Percentiles rank a stretch among this genome's conserved stretches.
Conservation (phyloP, 2,113 vertebrate species). For the Vicugna pacos region DNA sequence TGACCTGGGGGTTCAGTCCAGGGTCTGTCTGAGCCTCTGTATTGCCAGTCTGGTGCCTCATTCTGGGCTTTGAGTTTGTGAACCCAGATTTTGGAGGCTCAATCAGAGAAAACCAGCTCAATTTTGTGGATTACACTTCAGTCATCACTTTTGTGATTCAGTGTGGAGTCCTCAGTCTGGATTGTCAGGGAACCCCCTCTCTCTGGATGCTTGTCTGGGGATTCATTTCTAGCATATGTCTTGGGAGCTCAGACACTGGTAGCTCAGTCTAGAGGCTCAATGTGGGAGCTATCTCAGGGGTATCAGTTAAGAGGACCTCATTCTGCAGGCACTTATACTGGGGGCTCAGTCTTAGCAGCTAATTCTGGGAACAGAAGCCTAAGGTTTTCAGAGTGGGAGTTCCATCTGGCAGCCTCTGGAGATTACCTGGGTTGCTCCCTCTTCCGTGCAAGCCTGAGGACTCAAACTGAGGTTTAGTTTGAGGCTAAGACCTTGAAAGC, state of each 20-base stretch:
- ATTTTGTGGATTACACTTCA: background rate
- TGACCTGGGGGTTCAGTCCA: background rate
- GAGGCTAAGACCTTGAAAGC: background rate
- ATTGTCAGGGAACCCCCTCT: background rate
- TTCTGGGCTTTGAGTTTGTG: background rate
- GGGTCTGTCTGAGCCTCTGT: background rate
- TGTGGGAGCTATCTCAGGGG: background rate
- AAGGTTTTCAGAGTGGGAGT: background rate
- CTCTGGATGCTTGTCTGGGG: background rate
- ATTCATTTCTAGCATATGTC: background rate
- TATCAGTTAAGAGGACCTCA: background rate
- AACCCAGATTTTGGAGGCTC: background rate
- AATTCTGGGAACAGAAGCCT: constrained; percentile 1
- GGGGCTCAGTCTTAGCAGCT: background rate
- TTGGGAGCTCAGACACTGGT: background rate
- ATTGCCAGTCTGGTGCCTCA: background rate
- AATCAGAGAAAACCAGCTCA: background rate
- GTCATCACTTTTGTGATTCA: background rate
- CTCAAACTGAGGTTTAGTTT: background rate
- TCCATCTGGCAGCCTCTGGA: background rate
- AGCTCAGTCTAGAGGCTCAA: background rate
- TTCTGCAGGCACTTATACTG: background rate
- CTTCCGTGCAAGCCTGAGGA: background rate
- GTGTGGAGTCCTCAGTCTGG: background rate
- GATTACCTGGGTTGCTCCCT: background rate